A percentile compares a stretch with the other conserved stretches of the same genome.
phyloP scores from a whole-genome alignment of 2,797 vertebrate genomes.

The Nyctibius grandis region DNA sequence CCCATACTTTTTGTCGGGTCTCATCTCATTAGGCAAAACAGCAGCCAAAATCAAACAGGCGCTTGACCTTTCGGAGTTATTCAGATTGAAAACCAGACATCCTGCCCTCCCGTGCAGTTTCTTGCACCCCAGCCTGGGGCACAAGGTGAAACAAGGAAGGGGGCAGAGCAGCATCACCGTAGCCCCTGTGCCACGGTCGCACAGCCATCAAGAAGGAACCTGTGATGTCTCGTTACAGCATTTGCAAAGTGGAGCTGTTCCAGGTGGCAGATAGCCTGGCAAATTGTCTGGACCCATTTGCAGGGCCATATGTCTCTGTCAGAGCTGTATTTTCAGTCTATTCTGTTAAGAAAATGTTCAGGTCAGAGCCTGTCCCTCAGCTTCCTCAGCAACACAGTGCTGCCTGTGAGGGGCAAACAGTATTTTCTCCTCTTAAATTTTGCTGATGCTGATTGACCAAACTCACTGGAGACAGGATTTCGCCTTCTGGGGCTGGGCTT shows the following conservation, averaged over 20 bases:
- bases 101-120: neutral
- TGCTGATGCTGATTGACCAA: neutral
- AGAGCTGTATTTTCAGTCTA: neutral
- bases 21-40: neutral
- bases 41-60: neutral
- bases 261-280: constrained; percentile 42
- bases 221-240: neutral
- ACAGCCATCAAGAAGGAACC: neutral
- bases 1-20: neutral
- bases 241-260: neutral
- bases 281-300: constrained; percentile 38
- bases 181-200: rapidly evolving
- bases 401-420: neutral
- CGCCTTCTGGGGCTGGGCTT: neutral
- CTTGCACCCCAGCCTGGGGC: neutral
- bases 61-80: neutral
- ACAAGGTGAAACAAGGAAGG: neutral
- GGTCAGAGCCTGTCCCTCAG: neutral
- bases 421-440: neutral
- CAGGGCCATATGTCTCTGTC: neutral
- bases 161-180: neutral
- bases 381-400: neutral
- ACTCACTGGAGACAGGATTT: neutral
- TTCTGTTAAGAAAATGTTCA: neutral
- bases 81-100: neutral